Percentiles rank a stretch among this genome's conserved stretches.
These are phyloP conservation scores for Penaeus monodon DNA, from an alignment of 2,888 invertebrate species.

Conservation along the genomic window DNA sequence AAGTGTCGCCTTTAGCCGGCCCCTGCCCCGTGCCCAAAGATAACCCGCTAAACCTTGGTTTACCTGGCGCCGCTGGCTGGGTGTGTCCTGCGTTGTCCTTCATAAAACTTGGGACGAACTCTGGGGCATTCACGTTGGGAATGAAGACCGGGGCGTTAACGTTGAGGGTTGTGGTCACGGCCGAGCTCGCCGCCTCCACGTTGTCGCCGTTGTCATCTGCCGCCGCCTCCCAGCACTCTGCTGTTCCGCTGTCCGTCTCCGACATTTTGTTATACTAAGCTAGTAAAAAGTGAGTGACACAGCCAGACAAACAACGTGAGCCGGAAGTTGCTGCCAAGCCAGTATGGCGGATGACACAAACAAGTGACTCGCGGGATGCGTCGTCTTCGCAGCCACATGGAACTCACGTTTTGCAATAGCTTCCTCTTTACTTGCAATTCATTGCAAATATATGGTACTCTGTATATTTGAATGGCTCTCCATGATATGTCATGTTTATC, in stretches of 20 bases:
- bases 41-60: not conserved
- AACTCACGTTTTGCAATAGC: not conserved
- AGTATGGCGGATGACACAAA: conserved; percentile 64
- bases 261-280: conserved; percentile 48
- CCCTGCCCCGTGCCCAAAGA: conserved; percentile 68
- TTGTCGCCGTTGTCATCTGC: conserved; percentile 44
- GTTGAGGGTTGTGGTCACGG: conserved; percentile 58
- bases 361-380: conserved; percentile 45
- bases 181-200: conserved; percentile 30
- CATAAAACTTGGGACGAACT: conserved; percentile 93
- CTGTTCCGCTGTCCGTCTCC: conserved; percentile 54
- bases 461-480: no score
- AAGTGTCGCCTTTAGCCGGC: conserved; percentile 8
- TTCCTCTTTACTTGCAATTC: not conserved
- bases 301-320: conserved; percentile 55
- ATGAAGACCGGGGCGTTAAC: conserved; percentile 65
- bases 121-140: conserved; percentile 93
- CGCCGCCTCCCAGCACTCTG: conserved; percentile 64
- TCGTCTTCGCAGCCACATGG: not conserved
- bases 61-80: conserved; percentile 67
- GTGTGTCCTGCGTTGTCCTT: conserved; percentile 64
- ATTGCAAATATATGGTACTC: not conserved
- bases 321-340: conserved; percentile 61
- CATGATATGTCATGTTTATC: no score
- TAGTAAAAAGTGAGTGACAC: conserved; percentile 31